Evolutionary conservation across 2,888 invertebrate genomes (phyloP).

Genomic region (Villa cingulata): DNA sequence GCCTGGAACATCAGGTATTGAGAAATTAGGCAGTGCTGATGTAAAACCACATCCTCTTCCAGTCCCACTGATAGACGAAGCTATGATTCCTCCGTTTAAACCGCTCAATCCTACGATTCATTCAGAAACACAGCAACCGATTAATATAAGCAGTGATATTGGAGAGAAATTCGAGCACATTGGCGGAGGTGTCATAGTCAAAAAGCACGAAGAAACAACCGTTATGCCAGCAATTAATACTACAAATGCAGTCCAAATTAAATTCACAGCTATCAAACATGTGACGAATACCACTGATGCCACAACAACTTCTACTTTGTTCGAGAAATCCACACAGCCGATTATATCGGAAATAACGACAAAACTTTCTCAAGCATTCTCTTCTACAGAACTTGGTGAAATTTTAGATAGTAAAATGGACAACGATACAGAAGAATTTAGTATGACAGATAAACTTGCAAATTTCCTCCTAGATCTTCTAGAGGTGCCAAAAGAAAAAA

Average conservation of each 20-base stretch:
- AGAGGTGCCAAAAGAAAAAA: slow-evolving; percentile 26
- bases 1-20: slow-evolving; percentile 45
- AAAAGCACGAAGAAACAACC: slow-evolving; percentile 24
- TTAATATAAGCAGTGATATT: slow-evolving; percentile 11
- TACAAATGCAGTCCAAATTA: background rate
- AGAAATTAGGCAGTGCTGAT: slow-evolving; percentile 46
- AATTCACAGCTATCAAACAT: background rate
- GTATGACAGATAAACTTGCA: slow-evolving; percentile 27
- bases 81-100: slow-evolving; percentile 28
- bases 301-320: too few species aligned
- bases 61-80: slow-evolving; percentile 40
- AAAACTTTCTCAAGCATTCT: background rate
- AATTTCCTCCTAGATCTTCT: slow-evolving; percentile 31
- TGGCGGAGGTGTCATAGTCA: slow-evolving; percentile 35
- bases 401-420: background rate
- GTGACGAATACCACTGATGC: background rate
- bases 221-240: slow-evolving; percentile 1
- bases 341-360: background rate
- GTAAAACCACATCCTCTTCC: slow-evolving; percentile 54
- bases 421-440: background rate
- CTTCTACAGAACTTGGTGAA: background rate
- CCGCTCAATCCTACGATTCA: slow-evolving; percentile 23
- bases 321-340: background rate
- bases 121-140: background rate
- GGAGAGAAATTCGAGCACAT: slow-evolving; percentile 31